Base-by-base conservation (phyloP, 2,888 invertebrate genomes). In the Pteria penguin region DNA sequence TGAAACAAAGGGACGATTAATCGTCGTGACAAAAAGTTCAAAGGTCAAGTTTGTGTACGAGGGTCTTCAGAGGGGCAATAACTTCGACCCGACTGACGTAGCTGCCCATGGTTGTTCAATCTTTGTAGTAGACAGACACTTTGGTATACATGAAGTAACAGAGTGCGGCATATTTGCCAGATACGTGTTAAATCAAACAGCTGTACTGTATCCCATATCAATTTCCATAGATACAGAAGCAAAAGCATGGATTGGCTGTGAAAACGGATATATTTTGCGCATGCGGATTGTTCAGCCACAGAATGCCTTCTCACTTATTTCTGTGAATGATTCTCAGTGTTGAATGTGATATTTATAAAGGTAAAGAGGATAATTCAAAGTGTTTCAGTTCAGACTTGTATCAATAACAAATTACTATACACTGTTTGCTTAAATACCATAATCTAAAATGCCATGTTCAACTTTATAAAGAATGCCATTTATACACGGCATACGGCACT, bases 161-260 rank as follows among this genome's bases (percentile, higher is more conserved):
- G 8, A 55, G 1, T 8, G 32, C 24, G 68, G 68, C 29, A 24
- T 32, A 33, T 68, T 68, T n/a, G 68, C 68, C 4, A 14, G 68
- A 4, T 68, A 68, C 57, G 22, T 68, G 22, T 52, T 57, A 26
- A 68, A 45, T 2, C 26, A 57, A n/a, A 29, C 32, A 4, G 33
- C 52, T 29, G n/a, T 68, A 4, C 57, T 22, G 14, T 24, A 55
- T 29, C 68, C 68, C 8, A 18, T 55, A 29, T 54, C 68, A 5
- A 24, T 68, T 5, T 31, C 55, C 4, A 57, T 68, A 4, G 68
- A 68, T 57, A 22, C 27, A 11, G 68, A 68, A 5, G 29, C 45
- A 24, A 68, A 54, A 18, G 68, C 57, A 18, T 68, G 68, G 68
- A 57, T 68, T 11, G 68, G 68, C 2, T 68, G 68, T 55, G 68